Evolutionary conservation across 2,888 invertebrate species (phyloP), one percentile per base, ranked within the genome.

Genomic region (Drosophila leonis): DNA sequence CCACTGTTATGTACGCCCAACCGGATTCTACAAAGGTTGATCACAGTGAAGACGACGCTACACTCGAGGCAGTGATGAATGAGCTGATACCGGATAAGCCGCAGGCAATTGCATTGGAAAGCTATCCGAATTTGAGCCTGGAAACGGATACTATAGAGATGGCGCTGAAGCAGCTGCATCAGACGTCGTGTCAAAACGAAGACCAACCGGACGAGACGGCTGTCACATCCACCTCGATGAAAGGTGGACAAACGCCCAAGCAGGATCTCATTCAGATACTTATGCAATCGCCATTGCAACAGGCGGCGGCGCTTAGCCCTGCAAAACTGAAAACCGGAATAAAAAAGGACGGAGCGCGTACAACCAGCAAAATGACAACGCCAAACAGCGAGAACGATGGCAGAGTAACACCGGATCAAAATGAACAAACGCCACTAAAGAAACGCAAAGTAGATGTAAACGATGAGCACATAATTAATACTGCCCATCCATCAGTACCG

Each of bases 21-120:
- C 87, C 87, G 6, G 87, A 84, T 44, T 87, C 84, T 7, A 86
- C 87, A 1, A 80, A 86, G 41, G 13, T 75, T 20, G 87, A 82
- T 39, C 70, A 82, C 18, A 69, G 18, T 18, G 84, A 83, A 4
- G 67, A 74, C 27, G 86, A 74, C n/a, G 49, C 39, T 18, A 52
- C 52, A 1, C 46, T 74, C 7, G 74, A 71, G 51, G 51, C 57
- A n/a, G 64, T 55, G 4, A 65, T 80, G 39, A 59, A 64, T 24
- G 37, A 59, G 7, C 18, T 70, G 8, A 59, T 46, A 6, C 42
- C 37, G 5, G 67, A 67, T 12, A 56, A 66, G 8, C 24, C 29
- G 13, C 33, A 35, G 15, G 4, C 49, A 1, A 68, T 46, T 13
- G 9, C 15, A 5, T 8, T 18, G 9, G 3, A 35, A 13, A 60